A percentile compares a stretch with the other conserved stretches of the same genome.
Conservation (phyloP, 53 echinoderm and acorn worm genomes). For the Glandiceps talaboti region DNA sequence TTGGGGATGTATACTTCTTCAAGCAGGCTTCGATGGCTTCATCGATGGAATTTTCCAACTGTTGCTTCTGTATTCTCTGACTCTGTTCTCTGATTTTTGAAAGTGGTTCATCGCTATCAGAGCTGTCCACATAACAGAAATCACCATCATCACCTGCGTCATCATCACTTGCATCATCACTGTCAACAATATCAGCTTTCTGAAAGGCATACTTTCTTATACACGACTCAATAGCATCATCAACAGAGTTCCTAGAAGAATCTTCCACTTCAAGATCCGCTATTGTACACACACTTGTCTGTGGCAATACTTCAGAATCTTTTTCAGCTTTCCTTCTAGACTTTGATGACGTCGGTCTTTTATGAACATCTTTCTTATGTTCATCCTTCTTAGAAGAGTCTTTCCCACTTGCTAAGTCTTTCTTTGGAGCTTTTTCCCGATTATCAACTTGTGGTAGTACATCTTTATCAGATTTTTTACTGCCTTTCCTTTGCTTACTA, state of each 20-base stretch:
- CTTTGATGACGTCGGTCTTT: not conserved
- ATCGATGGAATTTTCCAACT: not conserved
- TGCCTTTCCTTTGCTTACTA: not conserved
- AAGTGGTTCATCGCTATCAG: not conserved
- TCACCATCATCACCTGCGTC: not conserved
- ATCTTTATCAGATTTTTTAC: not conserved
- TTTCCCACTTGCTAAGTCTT: not conserved
- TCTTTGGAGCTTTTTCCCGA: not conserved
- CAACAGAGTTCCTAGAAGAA: not conserved
- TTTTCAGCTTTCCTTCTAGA: not conserved
- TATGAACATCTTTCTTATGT: not conserved
- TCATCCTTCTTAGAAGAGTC: not conserved
- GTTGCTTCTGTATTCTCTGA: not conserved
- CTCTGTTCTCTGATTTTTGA: not conserved
- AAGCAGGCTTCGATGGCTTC: not conserved
- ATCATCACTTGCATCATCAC: not conserved
- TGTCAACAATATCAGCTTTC: not conserved
- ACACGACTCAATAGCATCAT: slow-evolving; percentile 12
- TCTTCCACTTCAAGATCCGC: too few species aligned
- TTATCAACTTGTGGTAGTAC: not conserved
- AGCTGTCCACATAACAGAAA: not conserved
- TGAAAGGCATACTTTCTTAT: slow-evolving; percentile 9
- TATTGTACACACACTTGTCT: too few species aligned
- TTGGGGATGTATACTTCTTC: not conserved
- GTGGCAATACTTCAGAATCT: not conserved